Base-by-base conservation (phyloP, 2,113 vertebrate genomes). In the Jaculus jaculus region DNA sequence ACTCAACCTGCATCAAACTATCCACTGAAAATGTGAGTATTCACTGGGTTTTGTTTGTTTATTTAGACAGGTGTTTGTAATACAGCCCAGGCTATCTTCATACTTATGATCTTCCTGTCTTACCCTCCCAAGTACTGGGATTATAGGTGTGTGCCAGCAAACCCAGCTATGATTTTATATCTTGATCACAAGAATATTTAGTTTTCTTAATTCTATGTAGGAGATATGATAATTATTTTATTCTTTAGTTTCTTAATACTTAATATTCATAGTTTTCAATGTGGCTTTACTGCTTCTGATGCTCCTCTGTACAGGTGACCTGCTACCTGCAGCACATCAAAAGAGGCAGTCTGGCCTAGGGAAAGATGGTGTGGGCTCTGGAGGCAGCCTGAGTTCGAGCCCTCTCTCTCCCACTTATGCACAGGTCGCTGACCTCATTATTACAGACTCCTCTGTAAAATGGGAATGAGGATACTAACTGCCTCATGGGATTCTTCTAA, bases 1-100 rank as follows among this genome's bases (percentile, higher is more conserved):
- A 99, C 94, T 99, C 99, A 63, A 99, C 99, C 75, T 99, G 99
- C 96, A 99, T 99, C 97, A 99, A 99, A 89, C 99, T 99, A 20
- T 99, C 98, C 75, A 96, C 98, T 17, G 99, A 99, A 97, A 99
- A 99, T 60, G 99, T 99, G 97, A 99, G 99, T 98, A 69, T 91
- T 85, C 77, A 65, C 65, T 85, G 39, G 32, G 28, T 89, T 73
- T 7, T 42, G 71, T 32, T 16, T 37, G 30, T 65, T 63, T 39
- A 10, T 37, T 72, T 61, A 61, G 39, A 13, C 20, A 75, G 34
- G 28, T 20, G 17, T 12, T 65, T 75, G 73, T 39, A 77, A 26
- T n/a, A 28, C 32, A 51, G 30, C 39, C 65, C 58, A 34, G 72
- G 30, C 51, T 51, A 30, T 30, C 72, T 60, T 87, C 7, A 18